phyloP scores from a whole-genome alignment of 2,888 invertebrate species.

The Orthonychiurus folsomi region DNA sequence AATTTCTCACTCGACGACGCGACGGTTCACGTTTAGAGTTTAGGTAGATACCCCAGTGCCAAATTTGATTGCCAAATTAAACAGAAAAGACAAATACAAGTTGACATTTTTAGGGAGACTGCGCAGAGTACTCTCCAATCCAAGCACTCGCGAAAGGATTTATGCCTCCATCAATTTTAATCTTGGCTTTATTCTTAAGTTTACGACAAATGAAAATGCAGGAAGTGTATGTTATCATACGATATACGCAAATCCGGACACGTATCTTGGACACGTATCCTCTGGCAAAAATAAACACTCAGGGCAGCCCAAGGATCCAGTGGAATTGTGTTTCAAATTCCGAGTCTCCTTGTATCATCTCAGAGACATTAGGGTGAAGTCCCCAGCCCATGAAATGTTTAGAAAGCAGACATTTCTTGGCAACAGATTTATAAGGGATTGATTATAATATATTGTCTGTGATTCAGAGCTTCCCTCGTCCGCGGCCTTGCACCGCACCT shows the following conservation, averaged over 20 bases:
- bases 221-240: no score
- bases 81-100: neutral
- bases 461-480: no score
- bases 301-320: neutral
- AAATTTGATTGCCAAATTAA: no score
- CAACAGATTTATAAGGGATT: neutral
- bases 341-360: neutral
- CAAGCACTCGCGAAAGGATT: neutral
- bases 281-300: slow-evolving; percentile 1
- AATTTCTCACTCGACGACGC: no score
- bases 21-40: no score
- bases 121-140: no score
- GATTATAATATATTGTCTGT: slow-evolving; percentile 1
- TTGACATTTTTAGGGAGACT: neutral
- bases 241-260: no score
- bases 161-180: neutral
- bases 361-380: neutral
- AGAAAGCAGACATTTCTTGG: neutral
- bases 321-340: neutral
- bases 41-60: no score
- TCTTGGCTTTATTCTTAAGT: neutral
- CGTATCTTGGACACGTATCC: no score
- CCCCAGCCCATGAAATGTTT: neutral
- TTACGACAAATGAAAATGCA: neutral
- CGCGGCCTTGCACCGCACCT: neutral